Conservation (phyloP, 2,797 vertebrate species). For the Pempheris klunzingeri region DNA sequence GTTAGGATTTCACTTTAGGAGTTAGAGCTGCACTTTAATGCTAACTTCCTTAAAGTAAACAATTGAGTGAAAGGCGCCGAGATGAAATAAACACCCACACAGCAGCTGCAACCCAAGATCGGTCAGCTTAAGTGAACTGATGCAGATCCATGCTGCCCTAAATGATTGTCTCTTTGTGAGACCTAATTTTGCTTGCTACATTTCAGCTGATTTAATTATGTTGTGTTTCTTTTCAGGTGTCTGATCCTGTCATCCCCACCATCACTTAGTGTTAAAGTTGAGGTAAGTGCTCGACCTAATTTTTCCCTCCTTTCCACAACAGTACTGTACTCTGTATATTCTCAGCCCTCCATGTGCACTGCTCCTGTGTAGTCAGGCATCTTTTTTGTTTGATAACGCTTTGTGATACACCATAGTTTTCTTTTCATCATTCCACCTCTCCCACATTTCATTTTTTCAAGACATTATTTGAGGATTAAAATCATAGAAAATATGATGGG, state of each 20-base stretch:
- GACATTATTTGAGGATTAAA: too few species aligned
- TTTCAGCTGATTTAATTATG: not conserved
- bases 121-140: conserved; percentile 11
- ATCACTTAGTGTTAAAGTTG: conserved; percentile 49
- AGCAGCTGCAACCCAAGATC: conserved; percentile 20
- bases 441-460: not conserved
- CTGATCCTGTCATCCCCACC: conserved; percentile 55
- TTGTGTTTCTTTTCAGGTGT: conserved; percentile 63
- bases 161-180: conserved; percentile 9
- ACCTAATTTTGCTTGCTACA: not conserved
- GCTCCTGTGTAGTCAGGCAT: not conserved
- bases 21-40: conserved; percentile 66
- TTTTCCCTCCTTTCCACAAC: conserved; percentile 7
- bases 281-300: conserved; percentile 66
- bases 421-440: not conserved
- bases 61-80: conserved; percentile 15
- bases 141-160: not conserved
- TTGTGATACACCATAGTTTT: not conserved
- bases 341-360: not conserved
- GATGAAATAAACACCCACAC: conserved; percentile 12
- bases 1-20: conserved; percentile 75
- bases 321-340: not conserved
- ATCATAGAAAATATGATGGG: not conserved
- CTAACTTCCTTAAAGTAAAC: conserved; percentile 75
- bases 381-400: not conserved